Evolutionary conservation across 2,113 vertebrate genomes (phyloP), one percentile per base, ranked within the genome.

Genomic region (Phodopus roborovskii): DNA sequence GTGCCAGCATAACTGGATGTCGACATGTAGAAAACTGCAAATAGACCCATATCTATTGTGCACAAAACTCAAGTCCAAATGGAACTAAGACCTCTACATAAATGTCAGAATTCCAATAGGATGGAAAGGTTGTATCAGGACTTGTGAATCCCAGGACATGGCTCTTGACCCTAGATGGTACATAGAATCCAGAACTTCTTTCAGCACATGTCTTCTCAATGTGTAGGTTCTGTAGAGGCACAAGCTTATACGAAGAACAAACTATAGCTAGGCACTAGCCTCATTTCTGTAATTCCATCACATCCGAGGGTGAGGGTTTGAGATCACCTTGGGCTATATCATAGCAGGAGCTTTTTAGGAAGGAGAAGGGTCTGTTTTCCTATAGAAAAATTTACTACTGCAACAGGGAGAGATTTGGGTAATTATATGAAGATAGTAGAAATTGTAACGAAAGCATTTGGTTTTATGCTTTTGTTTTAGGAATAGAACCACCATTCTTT

Each of bases 381-480:
- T 39, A 78, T 71, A 24, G 45, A 84, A 24, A 83, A 82, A 53
- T 71, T 96, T 87, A 87, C 7, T 33, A 62, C 2, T 85, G 45
- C 36, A 88, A 0, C 87, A 19, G 20, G n/a, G 33, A 81, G 9
- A 94, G 24, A 28, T 48, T 62, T 92, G 26, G 42, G 60, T 94
- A 79, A 87, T 79, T 22, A 64, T 26, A 39, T 60, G 22, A 33
- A 74, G 9, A 74, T 74, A 88, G 78, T 30, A 84, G 81, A 30
- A 28, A 62, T 16, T n/a, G 22, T 30, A 64, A 81, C 30, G 79
- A 78, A 94, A 93, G 42, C 10, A 90, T 48, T 56, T 88, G 36
- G 28, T 92, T 62, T 62, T 82, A 73, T 88, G n/a, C 5, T 39
- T 94, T 84, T 66, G 28, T 66, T 94, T 96, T 75, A 58, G 58